Conservation (phyloP, 2,113 vertebrate species). For the Struthio camelus region DNA sequence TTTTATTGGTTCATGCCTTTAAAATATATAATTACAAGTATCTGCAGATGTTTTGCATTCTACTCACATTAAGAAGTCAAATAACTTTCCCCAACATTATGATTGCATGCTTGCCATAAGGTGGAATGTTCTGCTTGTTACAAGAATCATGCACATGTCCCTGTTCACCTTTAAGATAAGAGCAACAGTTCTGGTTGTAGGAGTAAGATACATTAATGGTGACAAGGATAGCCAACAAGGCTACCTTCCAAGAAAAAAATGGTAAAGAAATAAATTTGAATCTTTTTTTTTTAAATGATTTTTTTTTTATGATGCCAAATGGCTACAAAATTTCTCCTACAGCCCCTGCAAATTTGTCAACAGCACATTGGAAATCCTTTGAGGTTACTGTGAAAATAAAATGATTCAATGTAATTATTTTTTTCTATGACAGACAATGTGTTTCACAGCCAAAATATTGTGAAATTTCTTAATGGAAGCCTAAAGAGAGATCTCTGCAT, state of each 20-base stretch:
- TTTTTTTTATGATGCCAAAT: neutral
- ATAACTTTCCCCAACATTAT: neutral
- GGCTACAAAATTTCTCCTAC: neutral
- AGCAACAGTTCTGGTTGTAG: neutral
- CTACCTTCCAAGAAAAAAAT: accelerated
- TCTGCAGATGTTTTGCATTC: neutral
- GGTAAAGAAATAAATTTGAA: neutral
- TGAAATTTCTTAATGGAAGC: neutral
- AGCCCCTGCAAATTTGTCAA: neutral
- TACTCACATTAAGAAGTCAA: neutral
- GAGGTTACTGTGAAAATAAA: neutral
- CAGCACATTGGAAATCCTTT: neutral
- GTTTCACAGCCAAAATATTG: conserved; percentile 5
- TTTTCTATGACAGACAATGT: neutral
- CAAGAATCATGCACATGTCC: neutral
- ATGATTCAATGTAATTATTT: neutral
- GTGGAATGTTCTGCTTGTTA: neutral
- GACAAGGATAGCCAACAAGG: neutral
- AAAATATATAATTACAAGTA: neutral
- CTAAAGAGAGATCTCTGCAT: neutral
- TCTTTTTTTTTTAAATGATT: neutral
- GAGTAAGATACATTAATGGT: neutral
- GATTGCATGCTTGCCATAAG: neutral
- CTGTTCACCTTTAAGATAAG: neutral
- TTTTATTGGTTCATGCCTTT: neutral